Conservation (phyloP, 2,797 vertebrate species). For the Sparus aurata region DNA sequence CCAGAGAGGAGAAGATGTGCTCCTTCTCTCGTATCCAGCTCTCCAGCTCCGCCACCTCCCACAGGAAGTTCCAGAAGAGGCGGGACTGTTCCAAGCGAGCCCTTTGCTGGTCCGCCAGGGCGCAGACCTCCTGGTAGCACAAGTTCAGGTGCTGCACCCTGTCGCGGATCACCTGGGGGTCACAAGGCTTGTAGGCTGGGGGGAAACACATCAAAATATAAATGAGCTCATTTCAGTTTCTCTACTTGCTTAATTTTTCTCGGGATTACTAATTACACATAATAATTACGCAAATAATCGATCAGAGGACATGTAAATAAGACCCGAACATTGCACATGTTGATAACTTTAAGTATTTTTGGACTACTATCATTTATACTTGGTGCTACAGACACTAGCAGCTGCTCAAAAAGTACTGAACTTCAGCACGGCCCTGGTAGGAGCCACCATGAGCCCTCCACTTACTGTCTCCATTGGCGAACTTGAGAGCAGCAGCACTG, state of each 20-base stretch:
- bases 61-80: constrained; percentile 94
- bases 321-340: neutral
- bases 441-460: constrained; percentile 6
- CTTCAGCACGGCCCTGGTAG: neutral
- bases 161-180: constrained; percentile 94
- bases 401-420: neutral
- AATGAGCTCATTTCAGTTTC: neutral
- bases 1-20: constrained; percentile 94
- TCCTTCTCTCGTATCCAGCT: constrained; percentile 98
- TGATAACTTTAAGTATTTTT: neutral
- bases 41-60: constrained; percentile 95
- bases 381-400: neutral
- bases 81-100: constrained; percentile 92
- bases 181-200: constrained; percentile 96
- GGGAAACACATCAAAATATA: neutral
- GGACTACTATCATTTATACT: neutral
- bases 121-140: constrained; percentile 90
- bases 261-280: no score
- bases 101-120: constrained; percentile 88
- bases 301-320: neutral
- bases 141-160: constrained; percentile 92
- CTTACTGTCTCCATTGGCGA: constrained; percentile 92
- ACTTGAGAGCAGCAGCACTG: constrained; percentile 89
- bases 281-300: no score
- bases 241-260: neutral